Percentiles rank a stretch among this genome's conserved stretches.
phyloP scores from a whole-genome alignment of 1,140 invertebrate species.

The Drosophila nasuta region DNA sequence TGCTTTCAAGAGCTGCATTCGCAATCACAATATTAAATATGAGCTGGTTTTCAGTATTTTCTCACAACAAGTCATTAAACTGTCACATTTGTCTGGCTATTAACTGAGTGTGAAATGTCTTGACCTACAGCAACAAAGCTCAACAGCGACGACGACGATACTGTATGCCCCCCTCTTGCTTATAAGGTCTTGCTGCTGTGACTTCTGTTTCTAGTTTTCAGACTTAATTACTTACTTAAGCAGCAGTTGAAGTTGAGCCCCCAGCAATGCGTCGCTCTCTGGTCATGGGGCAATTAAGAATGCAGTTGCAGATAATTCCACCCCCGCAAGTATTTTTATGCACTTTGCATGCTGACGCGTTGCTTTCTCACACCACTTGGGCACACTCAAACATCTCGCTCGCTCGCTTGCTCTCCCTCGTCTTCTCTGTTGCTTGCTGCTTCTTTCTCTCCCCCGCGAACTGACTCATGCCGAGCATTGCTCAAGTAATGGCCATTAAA shows the following conservation, averaged over 20 bases:
- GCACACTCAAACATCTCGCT: background rate
- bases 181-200: background rate
- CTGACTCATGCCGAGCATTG: constrained; percentile 53
- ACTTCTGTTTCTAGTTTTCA: constrained; percentile 22
- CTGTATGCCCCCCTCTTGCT: background rate
- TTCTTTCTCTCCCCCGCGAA: constrained; percentile 40
- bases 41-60: constrained; percentile 1
- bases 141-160: background rate
- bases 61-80: constrained; percentile 35
- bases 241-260: constrained; percentile 36
- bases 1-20: background rate
- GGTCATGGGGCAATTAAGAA: constrained; percentile 63
- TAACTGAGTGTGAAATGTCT: constrained; percentile 66
- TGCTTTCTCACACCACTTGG: constrained; percentile 31
- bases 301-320: constrained; percentile 17
- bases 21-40: background rate
- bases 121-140: constrained; percentile 64
- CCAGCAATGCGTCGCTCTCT: constrained; percentile 1
- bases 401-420: too few species aligned
- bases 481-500: constrained; percentile 45
- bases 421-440: background rate
- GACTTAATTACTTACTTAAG: constrained; percentile 52
- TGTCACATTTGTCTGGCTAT: constrained; percentile 30
- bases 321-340: background rate
- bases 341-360: constrained; percentile 21